Percentiles rank a stretch among this genome's conserved stretches.
These are phyloP conservation scores for Pluvialis apricaria DNA, from an alignment of 2,113 vertebrate species.

Conservation along the genomic window DNA sequence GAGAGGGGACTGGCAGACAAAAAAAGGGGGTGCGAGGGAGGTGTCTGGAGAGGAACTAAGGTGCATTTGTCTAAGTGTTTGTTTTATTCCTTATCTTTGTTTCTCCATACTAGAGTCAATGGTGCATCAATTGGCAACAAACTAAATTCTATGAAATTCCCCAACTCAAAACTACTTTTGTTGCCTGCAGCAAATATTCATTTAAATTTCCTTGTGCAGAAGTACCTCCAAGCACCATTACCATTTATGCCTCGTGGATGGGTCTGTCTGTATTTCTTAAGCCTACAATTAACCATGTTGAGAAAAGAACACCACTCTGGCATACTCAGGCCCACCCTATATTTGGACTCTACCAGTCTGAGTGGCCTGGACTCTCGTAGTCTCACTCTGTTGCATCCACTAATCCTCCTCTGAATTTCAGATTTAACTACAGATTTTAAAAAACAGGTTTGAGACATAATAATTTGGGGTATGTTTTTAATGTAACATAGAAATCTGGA, in stretches of 20 bases:
- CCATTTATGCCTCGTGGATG: rapidly evolving
- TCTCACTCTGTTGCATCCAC: not conserved
- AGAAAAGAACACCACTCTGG: not conserved
- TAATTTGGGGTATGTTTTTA: not conserved
- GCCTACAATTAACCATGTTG: not conserved
- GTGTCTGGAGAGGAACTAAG: not conserved
- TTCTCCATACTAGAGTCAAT: not conserved
- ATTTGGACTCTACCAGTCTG: not conserved
- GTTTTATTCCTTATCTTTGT: not conserved
- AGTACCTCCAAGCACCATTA: not conserved
- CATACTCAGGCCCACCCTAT: not conserved
- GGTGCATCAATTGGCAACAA: not conserved
- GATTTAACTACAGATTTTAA: not conserved
- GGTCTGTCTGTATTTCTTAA: not conserved
- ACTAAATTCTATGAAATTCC: not conserved
- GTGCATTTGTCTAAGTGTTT: not conserved
- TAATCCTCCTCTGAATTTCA: not conserved
- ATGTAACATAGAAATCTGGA: not conserved
- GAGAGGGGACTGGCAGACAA: not conserved
- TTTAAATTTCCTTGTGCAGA: not conserved
- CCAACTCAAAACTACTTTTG: not conserved
- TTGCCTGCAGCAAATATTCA: not conserved
- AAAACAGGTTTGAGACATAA: not conserved
- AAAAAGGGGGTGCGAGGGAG: rapidly evolving
- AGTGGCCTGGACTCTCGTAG: not conserved